phyloP scores from a whole-genome alignment of 2,888 invertebrate species.

The Netelia fuscicornis region DNA sequence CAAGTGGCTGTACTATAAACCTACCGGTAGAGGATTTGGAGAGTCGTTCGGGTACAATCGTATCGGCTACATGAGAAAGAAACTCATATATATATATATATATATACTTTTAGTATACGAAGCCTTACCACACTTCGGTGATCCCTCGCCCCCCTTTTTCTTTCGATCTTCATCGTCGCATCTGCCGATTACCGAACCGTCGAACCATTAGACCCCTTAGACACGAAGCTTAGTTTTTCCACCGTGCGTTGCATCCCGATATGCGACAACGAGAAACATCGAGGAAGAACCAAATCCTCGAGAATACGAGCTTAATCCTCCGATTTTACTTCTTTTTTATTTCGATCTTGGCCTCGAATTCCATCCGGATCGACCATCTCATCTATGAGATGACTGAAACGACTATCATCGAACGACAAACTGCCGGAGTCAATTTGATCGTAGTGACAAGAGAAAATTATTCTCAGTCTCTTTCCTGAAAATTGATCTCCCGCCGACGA shows the following conservation, averaged over 20 bases:
- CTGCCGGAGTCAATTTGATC: not conserved
- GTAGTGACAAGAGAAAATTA: slow-evolving; percentile 15
- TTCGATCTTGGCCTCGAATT: not conserved
- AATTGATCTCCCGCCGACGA: slow-evolving; percentile 1
- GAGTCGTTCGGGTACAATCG: slow-evolving; percentile 62
- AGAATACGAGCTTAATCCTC: not conserved
- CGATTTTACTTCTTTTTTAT: not conserved
- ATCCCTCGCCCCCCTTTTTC: slow-evolving; percentile 30
- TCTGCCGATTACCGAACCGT: slow-evolving; percentile 67
- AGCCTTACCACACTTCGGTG: slow-evolving; percentile 15
- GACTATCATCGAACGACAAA: not conserved
- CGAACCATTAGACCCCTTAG: slow-evolving; percentile 55
- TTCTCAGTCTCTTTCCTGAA: slow-evolving; percentile 10
- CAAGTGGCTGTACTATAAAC: slow-evolving; percentile 64
- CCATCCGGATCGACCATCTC: not conserved
- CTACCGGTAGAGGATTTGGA: slow-evolving; percentile 57
- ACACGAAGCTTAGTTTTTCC: slow-evolving; percentile 38
- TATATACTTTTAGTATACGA: slow-evolving; percentile 10
- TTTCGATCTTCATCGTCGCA: slow-evolving; percentile 60
- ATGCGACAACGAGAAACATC: slow-evolving; percentile 13
- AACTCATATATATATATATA: not conserved
- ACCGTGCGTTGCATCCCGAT: slow-evolving; percentile 22
- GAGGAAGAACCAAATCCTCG: not conserved
- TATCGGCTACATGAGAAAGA: slow-evolving; percentile 42
- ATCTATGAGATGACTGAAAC: not conserved